These are phyloP conservation scores for Goniozus legneri DNA, from an alignment of 1,140 invertebrate species.

Conservation along the genomic window DNA sequence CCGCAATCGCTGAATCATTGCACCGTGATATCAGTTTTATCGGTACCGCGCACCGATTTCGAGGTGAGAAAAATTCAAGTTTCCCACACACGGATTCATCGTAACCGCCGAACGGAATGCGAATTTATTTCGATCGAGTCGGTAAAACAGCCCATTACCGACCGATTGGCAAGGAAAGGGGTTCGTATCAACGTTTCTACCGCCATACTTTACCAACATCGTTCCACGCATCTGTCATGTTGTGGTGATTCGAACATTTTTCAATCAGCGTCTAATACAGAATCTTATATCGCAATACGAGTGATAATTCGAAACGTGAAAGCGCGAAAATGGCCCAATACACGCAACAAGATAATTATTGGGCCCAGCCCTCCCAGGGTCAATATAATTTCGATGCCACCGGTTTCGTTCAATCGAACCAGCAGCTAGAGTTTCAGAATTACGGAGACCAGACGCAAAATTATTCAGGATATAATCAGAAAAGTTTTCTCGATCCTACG, in stretches of 20 bases:
- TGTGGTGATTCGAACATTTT: no score
- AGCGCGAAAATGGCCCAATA: slow-evolving; percentile 38
- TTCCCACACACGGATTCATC: no score
- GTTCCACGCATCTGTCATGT: no score
- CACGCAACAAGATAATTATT: slow-evolving; percentile 38
- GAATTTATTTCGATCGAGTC: no score
- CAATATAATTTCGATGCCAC: slow-evolving; percentile 42
- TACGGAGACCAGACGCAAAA: slow-evolving; percentile 39
- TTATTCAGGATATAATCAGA: slow-evolving; percentile 33
- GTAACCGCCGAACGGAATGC: no score
- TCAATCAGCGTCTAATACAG: no score
- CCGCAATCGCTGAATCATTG: slow-evolving; percentile 9
- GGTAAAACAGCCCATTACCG: no score
- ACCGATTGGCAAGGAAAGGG: no score
- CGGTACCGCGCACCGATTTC: background rate
- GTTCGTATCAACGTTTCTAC: no score
- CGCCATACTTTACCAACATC: no score
- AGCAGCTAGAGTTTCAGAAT: slow-evolving; percentile 48
- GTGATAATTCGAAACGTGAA: background rate
- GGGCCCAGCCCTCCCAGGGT: slow-evolving; percentile 32
- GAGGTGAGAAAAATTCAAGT: background rate
- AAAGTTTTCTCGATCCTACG: slow-evolving; percentile 40
- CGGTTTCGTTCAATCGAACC: slow-evolving; percentile 46
- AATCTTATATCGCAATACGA: no score
- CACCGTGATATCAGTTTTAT: background rate